Conservation (phyloP, 2,113 vertebrate species). For the Phalacrocorax aristotelis region DNA sequence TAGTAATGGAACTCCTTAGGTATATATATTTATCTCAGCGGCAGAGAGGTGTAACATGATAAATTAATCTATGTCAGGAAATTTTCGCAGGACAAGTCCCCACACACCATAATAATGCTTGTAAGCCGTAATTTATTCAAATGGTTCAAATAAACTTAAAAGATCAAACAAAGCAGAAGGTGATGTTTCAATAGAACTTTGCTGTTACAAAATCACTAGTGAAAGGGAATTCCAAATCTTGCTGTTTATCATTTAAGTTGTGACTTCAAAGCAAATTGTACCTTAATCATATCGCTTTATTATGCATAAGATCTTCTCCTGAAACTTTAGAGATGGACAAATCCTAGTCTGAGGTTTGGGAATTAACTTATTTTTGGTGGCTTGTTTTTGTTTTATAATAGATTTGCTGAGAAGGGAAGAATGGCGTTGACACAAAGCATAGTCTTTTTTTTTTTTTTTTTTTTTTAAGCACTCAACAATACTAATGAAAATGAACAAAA, state of each 20-base stretch:
- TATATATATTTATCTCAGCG: background rate
- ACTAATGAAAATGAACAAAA: background rate
- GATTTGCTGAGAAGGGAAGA: background rate
- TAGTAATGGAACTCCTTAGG: background rate
- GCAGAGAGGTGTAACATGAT: background rate
- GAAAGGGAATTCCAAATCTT: background rate
- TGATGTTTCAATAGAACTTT: background rate
- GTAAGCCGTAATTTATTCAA: background rate
- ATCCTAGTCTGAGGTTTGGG: background rate
- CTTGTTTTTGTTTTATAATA: background rate
- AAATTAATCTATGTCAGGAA: background rate
- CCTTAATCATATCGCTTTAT: background rate
- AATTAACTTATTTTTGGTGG: background rate
- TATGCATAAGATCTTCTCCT: background rate
- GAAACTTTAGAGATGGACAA: background rate
- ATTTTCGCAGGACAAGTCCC: background rate
- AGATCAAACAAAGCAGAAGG: background rate
- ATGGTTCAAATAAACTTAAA: background rate
- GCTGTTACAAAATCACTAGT: background rate
- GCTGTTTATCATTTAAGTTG: background rate
- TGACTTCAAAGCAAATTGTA: background rate
- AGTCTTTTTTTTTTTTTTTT: background rate
- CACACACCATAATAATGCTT: background rate
- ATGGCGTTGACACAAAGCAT: background rate
- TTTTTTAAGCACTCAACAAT: background rate